A percentile compares a stretch with the other conserved stretches of the same genome.
Evolutionary conservation across 2,113 vertebrate species (phyloP).

Genomic region (Macquaria australasica): DNA sequence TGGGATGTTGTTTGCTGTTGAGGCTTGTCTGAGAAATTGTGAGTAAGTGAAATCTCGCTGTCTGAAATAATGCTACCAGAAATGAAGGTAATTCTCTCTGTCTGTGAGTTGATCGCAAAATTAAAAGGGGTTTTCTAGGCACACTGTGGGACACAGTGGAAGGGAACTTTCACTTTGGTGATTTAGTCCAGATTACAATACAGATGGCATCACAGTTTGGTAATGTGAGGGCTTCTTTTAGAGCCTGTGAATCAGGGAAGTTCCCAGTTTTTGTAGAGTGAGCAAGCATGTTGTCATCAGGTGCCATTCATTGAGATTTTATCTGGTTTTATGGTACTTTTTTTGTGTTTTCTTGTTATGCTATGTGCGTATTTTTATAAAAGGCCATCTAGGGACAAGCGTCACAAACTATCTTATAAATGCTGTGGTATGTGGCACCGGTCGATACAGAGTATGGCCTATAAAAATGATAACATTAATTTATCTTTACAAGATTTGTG

Average conservation of each 20-base stretch:
- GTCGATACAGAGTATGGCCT: neutral
- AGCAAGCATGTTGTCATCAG: neutral
- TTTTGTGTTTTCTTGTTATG: neutral
- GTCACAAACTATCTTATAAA: neutral
- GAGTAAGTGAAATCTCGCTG: neutral
- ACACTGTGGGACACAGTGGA: neutral
- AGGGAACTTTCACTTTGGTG: neutral
- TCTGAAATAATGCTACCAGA: neutral
- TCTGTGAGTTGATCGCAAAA: neutral
- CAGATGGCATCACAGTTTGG: neutral
- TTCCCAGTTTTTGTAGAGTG: neutral
- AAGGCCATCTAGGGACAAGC: neutral
- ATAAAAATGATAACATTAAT: neutral
- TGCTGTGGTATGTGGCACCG: neutral
- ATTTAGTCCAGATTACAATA: neutral
- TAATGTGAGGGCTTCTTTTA: slow-evolving; percentile 4
- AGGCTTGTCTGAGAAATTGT: neutral
- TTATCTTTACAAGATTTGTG: slow-evolving; percentile 3
- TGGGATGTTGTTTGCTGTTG: neutral
- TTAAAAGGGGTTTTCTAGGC: neutral
- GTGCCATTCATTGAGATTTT: slow-evolving; percentile 10
- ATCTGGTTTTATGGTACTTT: neutral
- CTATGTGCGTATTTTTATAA: neutral
- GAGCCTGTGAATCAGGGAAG: neutral
- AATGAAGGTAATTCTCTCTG: no score